phyloP scores from a whole-genome alignment of 1,140 invertebrate species.

The Cyphomyrmex costatus region DNA sequence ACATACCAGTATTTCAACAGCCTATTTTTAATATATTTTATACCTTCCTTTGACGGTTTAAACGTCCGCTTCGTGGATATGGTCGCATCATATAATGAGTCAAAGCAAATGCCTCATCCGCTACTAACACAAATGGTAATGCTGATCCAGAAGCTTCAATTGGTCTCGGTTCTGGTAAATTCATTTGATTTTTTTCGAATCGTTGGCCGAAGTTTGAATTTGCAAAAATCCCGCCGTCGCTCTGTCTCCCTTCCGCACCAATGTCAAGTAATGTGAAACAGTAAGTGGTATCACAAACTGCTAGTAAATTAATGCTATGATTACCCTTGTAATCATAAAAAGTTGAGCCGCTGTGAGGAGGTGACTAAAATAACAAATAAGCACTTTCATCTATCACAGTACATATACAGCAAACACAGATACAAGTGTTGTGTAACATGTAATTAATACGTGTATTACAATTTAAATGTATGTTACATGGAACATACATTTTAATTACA shows the following conservation, averaged over 20 bases:
- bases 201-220: constrained; percentile 18
- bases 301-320: not conserved
- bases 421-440: no score
- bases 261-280: not conserved
- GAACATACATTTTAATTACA: no score
- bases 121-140: constrained; percentile 30
- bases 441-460: no score
- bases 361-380: constrained; percentile 8
- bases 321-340: not conserved
- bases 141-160: not conserved
- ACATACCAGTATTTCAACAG: not conserved
- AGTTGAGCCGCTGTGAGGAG: not conserved
- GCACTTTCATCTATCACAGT: not conserved
- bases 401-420: no score
- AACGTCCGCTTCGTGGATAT: not conserved
- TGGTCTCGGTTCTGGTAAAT: constrained; percentile 21
- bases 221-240: not conserved
- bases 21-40: not conserved
- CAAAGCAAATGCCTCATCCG: constrained; percentile 30
- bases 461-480: no score
- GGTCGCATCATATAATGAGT: constrained; percentile 13
- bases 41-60: not conserved
- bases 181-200: not conserved
- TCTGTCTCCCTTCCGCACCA: not conserved
- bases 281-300: not conserved